Percentiles rank a stretch among this genome's conserved stretches.
These are phyloP conservation scores for Brachionus paranguensis DNA, from an alignment of 1,140 invertebrate genomes.

Conservation along the genomic window DNA sequence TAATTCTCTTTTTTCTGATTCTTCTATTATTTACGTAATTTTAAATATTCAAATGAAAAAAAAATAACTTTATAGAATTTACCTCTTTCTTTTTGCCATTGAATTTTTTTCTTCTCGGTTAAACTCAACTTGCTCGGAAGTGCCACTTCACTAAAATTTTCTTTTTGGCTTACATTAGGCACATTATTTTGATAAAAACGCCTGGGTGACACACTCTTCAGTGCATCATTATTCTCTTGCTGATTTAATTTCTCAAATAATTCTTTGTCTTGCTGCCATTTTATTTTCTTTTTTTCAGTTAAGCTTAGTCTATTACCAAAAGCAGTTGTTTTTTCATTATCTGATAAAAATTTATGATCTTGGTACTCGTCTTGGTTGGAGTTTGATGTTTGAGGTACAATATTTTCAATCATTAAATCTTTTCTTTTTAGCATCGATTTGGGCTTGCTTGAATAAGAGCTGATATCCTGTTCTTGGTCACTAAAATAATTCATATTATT, in stretches of 20 bases:
- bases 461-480: not conserved
- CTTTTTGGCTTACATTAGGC: not conserved
- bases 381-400: not conserved
- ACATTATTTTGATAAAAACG: not conserved
- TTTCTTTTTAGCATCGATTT: not conserved
- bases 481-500: not conserved
- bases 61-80: not conserved
- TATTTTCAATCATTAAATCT: not conserved
- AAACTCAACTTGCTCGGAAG: conserved; percentile 42
- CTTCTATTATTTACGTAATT: not conserved
- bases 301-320: not conserved
- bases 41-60: not conserved
- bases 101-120: conserved; percentile 49
- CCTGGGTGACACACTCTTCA: not conserved
- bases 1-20: not conserved
- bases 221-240: not conserved
- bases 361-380: not conserved
- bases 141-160: not conserved
- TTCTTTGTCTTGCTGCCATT: conserved; percentile 33
- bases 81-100: conserved; percentile 53
- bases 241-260: not conserved
- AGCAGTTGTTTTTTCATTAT: not conserved
- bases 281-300: not conserved
- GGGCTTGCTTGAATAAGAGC: not conserved
- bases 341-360: not conserved